A percentile compares a stretch with the other conserved stretches of the same genome.
These are phyloP conservation scores for Meteorus colon DNA, from an alignment of 2,888 invertebrate species.

Conservation along the genomic window DNA sequence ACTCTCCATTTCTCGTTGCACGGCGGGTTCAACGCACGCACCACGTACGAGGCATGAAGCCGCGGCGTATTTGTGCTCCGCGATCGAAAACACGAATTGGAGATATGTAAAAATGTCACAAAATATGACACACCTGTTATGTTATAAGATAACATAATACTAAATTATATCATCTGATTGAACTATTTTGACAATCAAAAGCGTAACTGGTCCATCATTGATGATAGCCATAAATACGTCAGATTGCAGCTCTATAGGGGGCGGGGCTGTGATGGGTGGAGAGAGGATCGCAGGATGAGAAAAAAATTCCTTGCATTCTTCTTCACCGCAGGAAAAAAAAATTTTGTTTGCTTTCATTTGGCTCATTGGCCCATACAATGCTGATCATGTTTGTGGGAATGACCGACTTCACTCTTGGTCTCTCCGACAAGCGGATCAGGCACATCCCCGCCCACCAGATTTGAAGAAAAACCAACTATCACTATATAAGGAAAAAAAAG, in stretches of 20 bases:
- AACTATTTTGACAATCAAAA: slow-evolving; percentile 47
- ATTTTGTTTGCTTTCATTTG: slow-evolving; percentile 42
- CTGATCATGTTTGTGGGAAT: slow-evolving; percentile 71
- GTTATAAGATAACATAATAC: slow-evolving; percentile 24
- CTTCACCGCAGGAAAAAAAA: slow-evolving; percentile 48
- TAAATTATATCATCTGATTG: slow-evolving; percentile 18
- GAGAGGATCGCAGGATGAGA: slow-evolving; percentile 63
- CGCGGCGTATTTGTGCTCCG: slow-evolving; percentile 54
- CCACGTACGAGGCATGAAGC: slow-evolving; percentile 65
- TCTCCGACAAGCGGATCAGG: slow-evolving; percentile 71
- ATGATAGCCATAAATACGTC: slow-evolving; percentile 45
- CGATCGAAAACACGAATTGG: slow-evolving; percentile 32
- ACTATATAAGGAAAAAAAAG: slow-evolving; percentile 32
- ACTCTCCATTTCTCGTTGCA: slow-evolving; percentile 51
- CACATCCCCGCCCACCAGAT: slow-evolving; percentile 54
- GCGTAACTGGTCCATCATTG: neutral
- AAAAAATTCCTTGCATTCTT: slow-evolving; percentile 56
- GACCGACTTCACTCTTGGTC: slow-evolving; percentile 73
- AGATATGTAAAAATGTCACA: slow-evolving; percentile 32
- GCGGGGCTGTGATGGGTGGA: slow-evolving; percentile 63
- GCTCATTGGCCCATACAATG: slow-evolving; percentile 47
- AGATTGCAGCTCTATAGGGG: slow-evolving; percentile 60
- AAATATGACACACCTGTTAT: neutral
- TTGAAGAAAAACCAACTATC: slow-evolving; percentile 35
- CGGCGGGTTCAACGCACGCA: slow-evolving; percentile 26